These are phyloP conservation scores for Pangasius sanitwongsei DNA, from an alignment of 2,797 vertebrate species.

Conservation along the genomic window DNA sequence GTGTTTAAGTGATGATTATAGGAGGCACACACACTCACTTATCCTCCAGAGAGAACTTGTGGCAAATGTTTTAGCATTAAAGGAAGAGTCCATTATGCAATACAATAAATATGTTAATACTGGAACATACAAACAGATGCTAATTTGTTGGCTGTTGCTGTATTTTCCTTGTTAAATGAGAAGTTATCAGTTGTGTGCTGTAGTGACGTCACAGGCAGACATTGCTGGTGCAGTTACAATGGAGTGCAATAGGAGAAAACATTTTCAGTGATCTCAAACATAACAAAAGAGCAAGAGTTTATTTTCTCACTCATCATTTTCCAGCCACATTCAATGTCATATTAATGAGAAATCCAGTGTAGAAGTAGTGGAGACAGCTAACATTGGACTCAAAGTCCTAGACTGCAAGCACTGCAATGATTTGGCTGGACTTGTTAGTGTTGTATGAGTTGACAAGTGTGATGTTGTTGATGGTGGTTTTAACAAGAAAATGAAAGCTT, in stretches of 20 bases:
- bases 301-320: neutral
- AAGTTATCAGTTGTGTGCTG: neutral
- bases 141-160: neutral
- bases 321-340: neutral
- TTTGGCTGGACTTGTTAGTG: neutral
- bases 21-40: constrained; percentile 9
- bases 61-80: neutral
- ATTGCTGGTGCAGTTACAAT: neutral
- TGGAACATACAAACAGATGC: too few species aligned
- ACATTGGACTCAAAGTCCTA: neutral
- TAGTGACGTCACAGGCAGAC: neutral
- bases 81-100: neutral
- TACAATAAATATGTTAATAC: neutral
- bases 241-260: neutral
- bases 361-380: neutral
- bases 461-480: neutral
- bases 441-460: neutral
- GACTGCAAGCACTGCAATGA: neutral
- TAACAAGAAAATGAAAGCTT: neutral
- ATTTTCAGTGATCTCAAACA: neutral
- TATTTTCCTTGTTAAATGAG: neutral
- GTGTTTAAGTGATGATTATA: constrained; percentile 38
- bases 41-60: constrained; percentile 11
- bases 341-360: neutral
- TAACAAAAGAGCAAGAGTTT: neutral